These are phyloP conservation scores for Sinotaia quadrata DNA, from an alignment of 2,888 invertebrate genomes.

Conservation along the genomic window DNA sequence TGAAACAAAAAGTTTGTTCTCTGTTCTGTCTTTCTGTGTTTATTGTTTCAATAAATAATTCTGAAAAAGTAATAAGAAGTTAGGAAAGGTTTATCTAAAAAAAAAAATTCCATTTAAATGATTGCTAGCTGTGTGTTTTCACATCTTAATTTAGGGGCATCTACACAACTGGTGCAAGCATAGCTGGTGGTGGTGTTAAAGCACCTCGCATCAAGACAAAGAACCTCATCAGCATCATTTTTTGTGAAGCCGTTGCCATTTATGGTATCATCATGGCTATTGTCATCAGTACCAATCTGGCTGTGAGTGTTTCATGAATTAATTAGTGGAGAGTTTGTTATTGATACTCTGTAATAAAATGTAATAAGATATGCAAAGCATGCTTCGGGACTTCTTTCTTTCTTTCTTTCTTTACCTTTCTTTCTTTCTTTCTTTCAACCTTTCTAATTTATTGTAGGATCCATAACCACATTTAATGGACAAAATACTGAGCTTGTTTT, in stretches of 20 bases:
- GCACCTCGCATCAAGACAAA: conserved; percentile 99
- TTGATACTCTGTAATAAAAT: neutral
- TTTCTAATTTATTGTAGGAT: too few relatives aligned
- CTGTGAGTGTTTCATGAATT: conserved; percentile 53
- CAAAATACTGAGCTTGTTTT: too few relatives aligned
- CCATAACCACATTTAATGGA: too few relatives aligned
- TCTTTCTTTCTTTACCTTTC: too few relatives aligned
- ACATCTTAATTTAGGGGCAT: conserved; percentile 81
- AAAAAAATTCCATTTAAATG: too few relatives aligned
- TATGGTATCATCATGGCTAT: conserved; percentile 99
- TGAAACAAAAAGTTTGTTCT: too few relatives aligned
- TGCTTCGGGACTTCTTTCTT: neutral
- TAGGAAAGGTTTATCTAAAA: too few relatives aligned
- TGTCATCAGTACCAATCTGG: conserved; percentile 88
- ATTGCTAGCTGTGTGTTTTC: neutral
- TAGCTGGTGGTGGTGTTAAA: conserved; percentile 97
- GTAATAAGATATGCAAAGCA: neutral
- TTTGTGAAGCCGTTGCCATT: conserved; percentile 99
- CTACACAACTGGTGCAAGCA: conserved; percentile 95
- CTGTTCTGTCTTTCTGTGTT: too few relatives aligned
- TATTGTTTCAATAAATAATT: too few relatives aligned
- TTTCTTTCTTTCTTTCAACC: too few relatives aligned
- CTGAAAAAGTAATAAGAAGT: too few relatives aligned
- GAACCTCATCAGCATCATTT: conserved; percentile 99
- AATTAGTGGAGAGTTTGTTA: neutral